Conservation (phyloP, 2,113 vertebrate species). For the Opisthocomus hoazin region DNA sequence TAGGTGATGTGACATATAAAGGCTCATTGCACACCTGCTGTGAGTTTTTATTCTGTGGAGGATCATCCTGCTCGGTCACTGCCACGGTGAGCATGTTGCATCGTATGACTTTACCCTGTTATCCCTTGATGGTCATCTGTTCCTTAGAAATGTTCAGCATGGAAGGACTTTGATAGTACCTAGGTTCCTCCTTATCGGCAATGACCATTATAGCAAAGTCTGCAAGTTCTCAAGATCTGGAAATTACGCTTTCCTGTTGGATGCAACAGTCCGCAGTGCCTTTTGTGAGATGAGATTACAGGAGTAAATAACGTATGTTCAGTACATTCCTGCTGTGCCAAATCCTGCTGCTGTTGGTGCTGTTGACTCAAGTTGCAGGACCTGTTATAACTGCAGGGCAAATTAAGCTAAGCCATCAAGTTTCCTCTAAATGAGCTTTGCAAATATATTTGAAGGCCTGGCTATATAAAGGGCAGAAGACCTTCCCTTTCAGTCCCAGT, state of each 20-base stretch:
- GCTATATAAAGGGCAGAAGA: neutral
- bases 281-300: neutral
- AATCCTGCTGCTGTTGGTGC: neutral
- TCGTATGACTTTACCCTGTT: neutral
- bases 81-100: neutral
- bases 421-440: neutral
- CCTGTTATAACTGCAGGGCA: neutral
- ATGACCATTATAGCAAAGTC: rapidly evolving
- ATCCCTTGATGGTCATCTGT: neutral
- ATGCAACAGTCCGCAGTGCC: rapidly evolving
- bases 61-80: neutral
- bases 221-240: neutral
- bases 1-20: neutral
- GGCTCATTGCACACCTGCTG: slow-evolving; percentile 47
- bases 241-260: neutral
- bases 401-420: neutral
- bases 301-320: neutral
- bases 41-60: neutral
- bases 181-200: neutral
- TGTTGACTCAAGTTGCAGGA: neutral
- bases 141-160: neutral
- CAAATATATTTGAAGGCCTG: neutral
- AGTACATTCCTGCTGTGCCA: neutral
- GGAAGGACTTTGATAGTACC: neutral
- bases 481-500: neutral